Percentiles rank a stretch among this genome's conserved stretches.
Conservation (phyloP, 2,797 vertebrate species). For the Toxotes lorentzi region DNA sequence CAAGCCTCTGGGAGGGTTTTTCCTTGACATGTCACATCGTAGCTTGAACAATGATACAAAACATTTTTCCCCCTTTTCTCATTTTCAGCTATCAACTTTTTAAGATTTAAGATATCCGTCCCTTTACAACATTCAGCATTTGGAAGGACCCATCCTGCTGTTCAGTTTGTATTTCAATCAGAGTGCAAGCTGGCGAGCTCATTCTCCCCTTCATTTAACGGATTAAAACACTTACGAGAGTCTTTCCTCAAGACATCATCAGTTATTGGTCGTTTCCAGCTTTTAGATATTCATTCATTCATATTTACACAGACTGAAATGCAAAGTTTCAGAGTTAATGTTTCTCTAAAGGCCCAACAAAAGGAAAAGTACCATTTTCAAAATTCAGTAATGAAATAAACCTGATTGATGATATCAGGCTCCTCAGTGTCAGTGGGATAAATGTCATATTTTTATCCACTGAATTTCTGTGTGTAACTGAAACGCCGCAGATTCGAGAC, state of each 20-base stretch:
- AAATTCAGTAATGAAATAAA: not conserved
- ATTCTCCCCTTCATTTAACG: not conserved
- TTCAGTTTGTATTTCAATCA: not conserved
- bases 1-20: not conserved
- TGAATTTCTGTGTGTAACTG: not conserved
- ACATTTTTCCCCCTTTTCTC: not conserved
- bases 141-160: not conserved
- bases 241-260: not conserved
- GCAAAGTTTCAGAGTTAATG: not conserved
- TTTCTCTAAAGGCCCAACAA: not conserved
- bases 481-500: not conserved
- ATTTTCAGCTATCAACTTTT: not conserved
- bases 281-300: not conserved
- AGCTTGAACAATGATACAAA: not conserved
- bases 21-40: not conserved
- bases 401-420: not conserved
- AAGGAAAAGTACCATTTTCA: not conserved
- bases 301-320: not conserved
- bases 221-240: not conserved
- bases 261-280: not conserved
- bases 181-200: not conserved
- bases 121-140: not conserved
- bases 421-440: not conserved
- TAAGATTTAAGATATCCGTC: not conserved
- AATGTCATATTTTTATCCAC: not conserved